phyloP scores from a whole-genome alignment of 2,888 invertebrate species.

The Tipula vernalis region DNA sequence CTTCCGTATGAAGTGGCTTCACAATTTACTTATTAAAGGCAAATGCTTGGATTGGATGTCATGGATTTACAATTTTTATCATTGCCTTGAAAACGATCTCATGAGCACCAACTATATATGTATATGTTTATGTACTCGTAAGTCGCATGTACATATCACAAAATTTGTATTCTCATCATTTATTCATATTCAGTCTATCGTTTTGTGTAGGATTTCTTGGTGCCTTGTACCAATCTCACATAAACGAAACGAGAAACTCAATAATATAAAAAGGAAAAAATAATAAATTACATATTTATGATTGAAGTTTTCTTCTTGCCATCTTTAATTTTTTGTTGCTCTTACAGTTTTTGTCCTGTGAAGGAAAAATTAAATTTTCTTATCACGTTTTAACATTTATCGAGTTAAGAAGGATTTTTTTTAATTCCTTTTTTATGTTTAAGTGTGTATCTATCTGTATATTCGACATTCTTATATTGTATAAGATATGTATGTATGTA shows the following conservation, averaged over 20 bases:
- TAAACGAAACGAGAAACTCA: background rate
- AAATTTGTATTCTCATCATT: slow-evolving; percentile 8
- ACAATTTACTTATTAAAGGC: no score
- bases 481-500: background rate
- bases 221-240: background rate
- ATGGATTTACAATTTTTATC: no score
- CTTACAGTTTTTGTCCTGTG: background rate
- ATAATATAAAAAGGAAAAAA: background rate
- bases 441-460: background rate
- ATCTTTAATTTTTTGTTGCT: background rate
- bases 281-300: slow-evolving; percentile 9
- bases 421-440: background rate
- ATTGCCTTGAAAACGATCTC: background rate
- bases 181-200: background rate
- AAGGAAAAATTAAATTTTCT: slow-evolving; percentile 12
- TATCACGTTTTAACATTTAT: slow-evolving; percentile 14
- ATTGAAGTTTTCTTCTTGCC: background rate
- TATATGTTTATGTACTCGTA: background rate
- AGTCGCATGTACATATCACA: background rate
- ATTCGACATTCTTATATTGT: background rate
- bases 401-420: slow-evolving; percentile 11
- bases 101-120: background rate
- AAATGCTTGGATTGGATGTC: no score
- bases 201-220: background rate
- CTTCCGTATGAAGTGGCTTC: no score